Base-by-base conservation (phyloP, 2,113 vertebrate genomes). In the Hypocryptadius cinnamomeus region DNA sequence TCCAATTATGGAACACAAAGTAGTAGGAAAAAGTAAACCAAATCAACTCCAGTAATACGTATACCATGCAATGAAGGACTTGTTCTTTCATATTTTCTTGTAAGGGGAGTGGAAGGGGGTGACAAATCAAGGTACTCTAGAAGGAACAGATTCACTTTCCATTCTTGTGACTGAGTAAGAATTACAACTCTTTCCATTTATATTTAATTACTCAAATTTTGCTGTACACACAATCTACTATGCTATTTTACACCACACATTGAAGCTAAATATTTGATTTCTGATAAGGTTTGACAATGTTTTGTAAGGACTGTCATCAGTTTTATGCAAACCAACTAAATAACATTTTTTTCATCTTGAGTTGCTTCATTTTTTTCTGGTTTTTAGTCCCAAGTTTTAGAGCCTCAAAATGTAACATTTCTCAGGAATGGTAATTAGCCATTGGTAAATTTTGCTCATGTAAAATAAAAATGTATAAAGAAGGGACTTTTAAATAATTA, bases 401-500 rank as follows among this genome's bases (percentile, higher is more conserved):
- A 92, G 19, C 14, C 30, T 85, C 47, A 85, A 93, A 82, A 77
- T 47, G 12, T 65, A 74, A 87, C 85, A 87, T 82, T 92, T 48
- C 24, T 89, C 50, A 89, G 30, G 51, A 95, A 83, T 35, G 11
- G 33, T 94, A 94, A 94, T 92, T 83, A 94, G 59, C 15, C 33
- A 79, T 31, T 47, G 56, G 47, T 92, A 77, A 23, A 78, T 95
- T 92, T 39, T 89, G 48, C 50, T 86, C 74, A 77, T 91, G 78
- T 87, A 76, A 79, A 92, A 88, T 33, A 84, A 93, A 92, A 95
- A 93, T 40, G 40, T 68, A 93, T 85, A 66, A 74, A 95, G 44
- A 93, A 95, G 77, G n/a, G 77, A 50, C 78, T 72, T 94, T 92
- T 83, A 94, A 95, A 97, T 96, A 95, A 96, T 94, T 96, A 86